Evolutionary conservation across 2,113 vertebrate species (phyloP).

Genomic region (Petrocephalus zakoni): DNA sequence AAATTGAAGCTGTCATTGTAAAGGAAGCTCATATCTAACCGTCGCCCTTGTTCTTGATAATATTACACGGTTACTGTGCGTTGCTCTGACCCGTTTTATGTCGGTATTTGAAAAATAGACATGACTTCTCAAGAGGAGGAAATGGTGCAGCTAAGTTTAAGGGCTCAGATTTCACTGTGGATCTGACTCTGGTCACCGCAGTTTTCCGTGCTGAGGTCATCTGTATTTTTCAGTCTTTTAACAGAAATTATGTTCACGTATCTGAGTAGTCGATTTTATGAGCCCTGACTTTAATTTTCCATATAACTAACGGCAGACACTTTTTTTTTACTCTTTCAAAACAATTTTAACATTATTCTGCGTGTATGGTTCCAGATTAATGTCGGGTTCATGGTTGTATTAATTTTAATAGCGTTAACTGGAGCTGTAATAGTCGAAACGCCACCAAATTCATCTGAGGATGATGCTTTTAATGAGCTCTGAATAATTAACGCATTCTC

Average conservation of each 20-base stretch:
- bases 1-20: background rate
- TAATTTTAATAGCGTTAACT: background rate
- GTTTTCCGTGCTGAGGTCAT: slow-evolving; percentile 18
- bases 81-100: background rate
- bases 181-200: slow-evolving; percentile 9
- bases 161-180: slow-evolving; percentile 13
- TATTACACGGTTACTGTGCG: background rate
- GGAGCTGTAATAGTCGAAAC: background rate
- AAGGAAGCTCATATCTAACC: background rate
- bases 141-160: background rate
- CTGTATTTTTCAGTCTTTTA: slow-evolving; percentile 13
- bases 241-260: slow-evolving; percentile 7
- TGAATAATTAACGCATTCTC: background rate
- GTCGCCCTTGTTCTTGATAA: background rate
- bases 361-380: too few species aligned
- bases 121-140: slow-evolving; percentile 2
- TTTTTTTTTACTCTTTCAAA: background rate
- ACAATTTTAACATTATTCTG: background rate
- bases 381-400: background rate
- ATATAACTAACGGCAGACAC: background rate
- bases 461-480: background rate
- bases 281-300: slow-evolving; percentile 14
- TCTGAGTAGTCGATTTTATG: slow-evolving; percentile 5
- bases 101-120: background rate
- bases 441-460: background rate